These are phyloP conservation scores for Lacerta bilineata DNA, from an alignment of 2,797 vertebrate species.

Conservation along the genomic window DNA sequence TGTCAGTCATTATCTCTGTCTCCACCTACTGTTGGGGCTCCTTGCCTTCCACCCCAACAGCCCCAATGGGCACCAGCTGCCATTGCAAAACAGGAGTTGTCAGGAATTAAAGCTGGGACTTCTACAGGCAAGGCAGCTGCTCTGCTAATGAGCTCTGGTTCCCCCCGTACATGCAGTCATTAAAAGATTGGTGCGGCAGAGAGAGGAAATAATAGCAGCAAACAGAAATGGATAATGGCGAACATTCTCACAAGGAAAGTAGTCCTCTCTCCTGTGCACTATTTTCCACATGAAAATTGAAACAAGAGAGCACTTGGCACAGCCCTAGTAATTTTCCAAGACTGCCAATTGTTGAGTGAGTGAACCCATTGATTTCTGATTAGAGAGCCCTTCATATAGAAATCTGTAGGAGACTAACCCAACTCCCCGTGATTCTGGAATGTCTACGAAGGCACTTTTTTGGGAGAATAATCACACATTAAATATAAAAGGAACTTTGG, in stretches of 20 bases:
- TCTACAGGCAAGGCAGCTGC: too few relatives aligned
- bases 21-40: too few relatives aligned
- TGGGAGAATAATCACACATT: constrained; percentile 38
- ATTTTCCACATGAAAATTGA: constrained; percentile 16
- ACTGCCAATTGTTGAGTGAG: neutral
- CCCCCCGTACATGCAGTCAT: neutral
- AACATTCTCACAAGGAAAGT: neutral
- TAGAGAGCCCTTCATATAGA: neutral
- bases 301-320: neutral
- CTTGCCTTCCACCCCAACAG: too few relatives aligned
- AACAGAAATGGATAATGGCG: neutral
- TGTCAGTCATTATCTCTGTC: too few relatives aligned
- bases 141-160: neutral
- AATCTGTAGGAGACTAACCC: constrained; percentile 11
- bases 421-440: constrained; percentile 7
- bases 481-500: constrained; percentile 46
- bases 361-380: constrained; percentile 25
- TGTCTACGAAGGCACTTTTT: constrained; percentile 38
- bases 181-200: neutral
- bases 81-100: too few relatives aligned
- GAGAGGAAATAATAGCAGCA: neutral
- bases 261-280: neutral
- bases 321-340: constrained; percentile 8
- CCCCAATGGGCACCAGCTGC: too few relatives aligned
- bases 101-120: too few relatives aligned